phyloP scores from a whole-genome alignment of 1,140 invertebrate genomes.

The Drosophila sp. region DNA sequence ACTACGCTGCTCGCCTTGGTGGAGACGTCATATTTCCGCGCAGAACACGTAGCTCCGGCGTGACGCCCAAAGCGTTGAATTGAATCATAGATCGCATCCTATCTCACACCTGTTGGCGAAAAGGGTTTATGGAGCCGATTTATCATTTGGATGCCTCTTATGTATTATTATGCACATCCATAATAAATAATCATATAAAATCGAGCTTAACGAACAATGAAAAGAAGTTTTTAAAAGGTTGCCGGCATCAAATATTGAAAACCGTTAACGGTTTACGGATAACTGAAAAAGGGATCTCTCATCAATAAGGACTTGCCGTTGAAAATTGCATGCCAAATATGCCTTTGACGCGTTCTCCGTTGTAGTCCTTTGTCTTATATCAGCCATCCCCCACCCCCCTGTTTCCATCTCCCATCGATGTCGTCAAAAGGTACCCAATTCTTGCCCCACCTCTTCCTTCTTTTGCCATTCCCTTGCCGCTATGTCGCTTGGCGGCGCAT shows the following conservation, averaged over 20 bases:
- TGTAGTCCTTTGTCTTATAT: conserved; percentile 72
- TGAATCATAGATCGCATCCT: background rate
- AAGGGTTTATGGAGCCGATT: background rate
- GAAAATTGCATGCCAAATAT: conserved; percentile 75
- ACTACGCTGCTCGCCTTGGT: background rate
- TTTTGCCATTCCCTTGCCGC: conserved; percentile 21
- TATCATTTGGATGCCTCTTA: conserved; percentile 5
- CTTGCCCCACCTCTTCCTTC: background rate
- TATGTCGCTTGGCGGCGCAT: conserved; percentile 54
- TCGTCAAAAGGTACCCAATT: conserved; percentile 39
- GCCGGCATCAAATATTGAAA: conserved; percentile 75
- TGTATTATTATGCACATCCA: conserved; percentile 41
- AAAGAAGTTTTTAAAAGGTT: conserved; percentile 58
- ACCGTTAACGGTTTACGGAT: conserved; percentile 49
- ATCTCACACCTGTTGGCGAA: no score
- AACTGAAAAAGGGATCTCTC: conserved; percentile 67
- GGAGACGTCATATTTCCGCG: background rate
- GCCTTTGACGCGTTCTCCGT: conserved; percentile 70
- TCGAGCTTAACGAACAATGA: conserved; percentile 27
- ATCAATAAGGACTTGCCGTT: conserved; percentile 68
- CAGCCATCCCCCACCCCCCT: background rate
- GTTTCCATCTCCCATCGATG: background rate
- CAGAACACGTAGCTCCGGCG: background rate
- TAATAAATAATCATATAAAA: conserved; percentile 45
- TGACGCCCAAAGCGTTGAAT: conserved; percentile 1